These are phyloP conservation scores for Meiosimyza decipiens DNA, from an alignment of 2,888 invertebrate species.

Conservation along the genomic window DNA sequence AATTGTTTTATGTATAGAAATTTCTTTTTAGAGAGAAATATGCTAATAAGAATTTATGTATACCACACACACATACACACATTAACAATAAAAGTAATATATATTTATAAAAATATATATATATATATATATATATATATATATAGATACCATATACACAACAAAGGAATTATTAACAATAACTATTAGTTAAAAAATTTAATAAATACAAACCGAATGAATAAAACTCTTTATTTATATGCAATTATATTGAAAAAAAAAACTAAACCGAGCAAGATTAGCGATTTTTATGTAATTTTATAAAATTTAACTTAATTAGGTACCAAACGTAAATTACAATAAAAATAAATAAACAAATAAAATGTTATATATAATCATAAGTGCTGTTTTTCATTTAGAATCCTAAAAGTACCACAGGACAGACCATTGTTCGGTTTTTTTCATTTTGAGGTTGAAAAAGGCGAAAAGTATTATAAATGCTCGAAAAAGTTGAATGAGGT, in stretches of 20 bases:
- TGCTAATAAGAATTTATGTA: slow-evolving; percentile 56
- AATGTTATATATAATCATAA: slow-evolving; percentile 30
- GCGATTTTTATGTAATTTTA: slow-evolving; percentile 49
- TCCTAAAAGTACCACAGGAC: neutral
- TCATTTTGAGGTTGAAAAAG: too few relatives aligned
- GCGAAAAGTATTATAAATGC: too few relatives aligned
- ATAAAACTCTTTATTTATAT: slow-evolving; percentile 14
- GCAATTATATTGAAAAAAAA: slow-evolving; percentile 25
- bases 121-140: slow-evolving; percentile 21
- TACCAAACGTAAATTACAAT: slow-evolving; percentile 23
- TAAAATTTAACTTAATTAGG: slow-evolving; percentile 49
- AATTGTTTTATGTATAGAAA: slow-evolving; percentile 25
- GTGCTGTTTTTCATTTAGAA: too few relatives aligned
- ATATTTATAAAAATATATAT: slow-evolving; percentile 27
- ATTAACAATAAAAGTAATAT: neutral
- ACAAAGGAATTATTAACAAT: slow-evolving; percentile 18
- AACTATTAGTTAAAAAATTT: slow-evolving; percentile 27
- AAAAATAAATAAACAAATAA: slow-evolving; percentile 28
- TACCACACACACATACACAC: slow-evolving; percentile 45
- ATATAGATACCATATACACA: slow-evolving; percentile 1
- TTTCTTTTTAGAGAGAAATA: slow-evolving; percentile 5
- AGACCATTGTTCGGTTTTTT: too few relatives aligned
- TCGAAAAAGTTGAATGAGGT: too few relatives aligned
- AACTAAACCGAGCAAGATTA: slow-evolving; percentile 34
- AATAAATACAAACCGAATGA: slow-evolving; percentile 5